Evolutionary conservation across 2,797 vertebrate genomes (phyloP), one percentile per base, ranked within the genome.

Genomic region (Spea hammondii): DNA sequence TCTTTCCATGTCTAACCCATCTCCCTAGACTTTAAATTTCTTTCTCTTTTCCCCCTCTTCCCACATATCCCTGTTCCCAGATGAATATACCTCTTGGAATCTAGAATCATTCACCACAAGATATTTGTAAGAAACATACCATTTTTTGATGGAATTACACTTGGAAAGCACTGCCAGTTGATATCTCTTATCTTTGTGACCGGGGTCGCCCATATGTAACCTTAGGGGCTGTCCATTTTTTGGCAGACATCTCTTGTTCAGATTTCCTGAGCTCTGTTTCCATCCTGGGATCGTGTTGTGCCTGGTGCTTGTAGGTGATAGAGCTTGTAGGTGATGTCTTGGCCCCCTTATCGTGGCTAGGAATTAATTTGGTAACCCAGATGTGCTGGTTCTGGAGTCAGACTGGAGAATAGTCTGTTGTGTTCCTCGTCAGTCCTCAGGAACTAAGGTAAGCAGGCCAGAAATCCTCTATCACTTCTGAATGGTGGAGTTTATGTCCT

Each of bases 391-490:
- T 94, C 89, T 89, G 90, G 89, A 91, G 88, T 91, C 90, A 92
- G 93, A 94, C 92, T 91, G 91, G 88, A 92, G 89, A 83, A 87
- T 88, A 93, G 92, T 91, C 91, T 92, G 87, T 83, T 91, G 89
- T 94, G 93, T 94, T 95, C 91, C 92, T 91, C 93, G 90, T 93
- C 94, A 91, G 93, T 95, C 95, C 89, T 94, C 96, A 95, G 94
- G 96, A 96, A 94, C 95, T 92, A 96, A 98, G 97, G 97, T 97
- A 98, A 98, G 97, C 95, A 91, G 95, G 94, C 95, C 94, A 94
- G 92, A 92, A 93, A 92, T 92, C 93, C 93, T 91, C 93, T 93
- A 93, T 92, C 92, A 87, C 92, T 93, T 94, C 94, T 97, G 95
- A 95, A 97, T 96, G 95, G 95, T 87, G 92, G 94, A 95, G 95